Evolutionary conservation across 2,113 vertebrate species (phyloP).

Genomic region (Acinonyx jubatus): DNA sequence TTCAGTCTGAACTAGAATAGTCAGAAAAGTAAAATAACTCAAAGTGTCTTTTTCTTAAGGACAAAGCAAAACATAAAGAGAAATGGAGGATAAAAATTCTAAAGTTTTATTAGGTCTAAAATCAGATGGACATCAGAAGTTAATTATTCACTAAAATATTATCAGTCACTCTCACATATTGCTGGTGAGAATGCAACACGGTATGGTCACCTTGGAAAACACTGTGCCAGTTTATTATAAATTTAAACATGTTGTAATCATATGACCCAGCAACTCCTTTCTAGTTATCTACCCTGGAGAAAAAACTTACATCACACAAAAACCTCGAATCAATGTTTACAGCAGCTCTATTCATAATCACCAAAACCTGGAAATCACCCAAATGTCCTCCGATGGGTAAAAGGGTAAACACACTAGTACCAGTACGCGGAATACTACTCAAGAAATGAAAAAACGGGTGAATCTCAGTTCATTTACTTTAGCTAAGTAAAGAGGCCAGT

Average conservation of each 20-base stretch:
- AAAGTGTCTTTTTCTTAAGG: slow-evolving; percentile 33
- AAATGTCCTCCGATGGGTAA: neutral
- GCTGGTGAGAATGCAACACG: neutral
- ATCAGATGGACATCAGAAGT: neutral
- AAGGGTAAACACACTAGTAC: neutral
- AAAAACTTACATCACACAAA: slow-evolving; percentile 8
- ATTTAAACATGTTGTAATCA: slow-evolving; percentile 4
- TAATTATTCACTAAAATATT: slow-evolving; percentile 30
- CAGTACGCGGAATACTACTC: neutral
- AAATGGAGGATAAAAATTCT: slow-evolving; percentile 5
- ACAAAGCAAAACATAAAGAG: slow-evolving; percentile 24
- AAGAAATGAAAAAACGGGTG: neutral
- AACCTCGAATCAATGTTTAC: neutral
- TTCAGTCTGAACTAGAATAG: neutral
- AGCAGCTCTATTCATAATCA: neutral
- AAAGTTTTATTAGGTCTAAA: neutral
- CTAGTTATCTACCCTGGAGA: neutral
- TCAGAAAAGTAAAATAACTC: slow-evolving; percentile 44
- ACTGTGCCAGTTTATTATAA: neutral
- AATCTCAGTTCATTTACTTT: neutral
- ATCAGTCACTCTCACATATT: neutral
- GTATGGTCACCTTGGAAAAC: neutral
- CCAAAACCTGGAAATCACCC: neutral
- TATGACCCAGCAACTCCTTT: neutral
- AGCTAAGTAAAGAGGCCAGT: neutral